These are phyloP conservation scores for Gobio occitaniae DNA, from an alignment of 2,797 vertebrate species.

Conservation along the genomic window DNA sequence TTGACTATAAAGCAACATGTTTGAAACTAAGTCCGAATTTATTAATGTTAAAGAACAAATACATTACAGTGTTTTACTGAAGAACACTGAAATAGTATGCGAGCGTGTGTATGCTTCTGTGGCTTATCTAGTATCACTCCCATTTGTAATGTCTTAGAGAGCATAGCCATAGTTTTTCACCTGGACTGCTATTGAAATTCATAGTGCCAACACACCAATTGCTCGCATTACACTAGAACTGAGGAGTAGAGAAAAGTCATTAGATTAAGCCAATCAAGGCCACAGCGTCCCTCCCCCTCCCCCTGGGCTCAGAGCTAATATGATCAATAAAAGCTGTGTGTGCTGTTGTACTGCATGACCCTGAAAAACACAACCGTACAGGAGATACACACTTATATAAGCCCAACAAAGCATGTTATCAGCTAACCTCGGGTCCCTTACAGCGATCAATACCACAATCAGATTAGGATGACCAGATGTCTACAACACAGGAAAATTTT, in stretches of 20 bases:
- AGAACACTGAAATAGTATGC: not conserved
- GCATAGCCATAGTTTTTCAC: slow-evolving; percentile 22
- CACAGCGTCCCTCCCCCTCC: slow-evolving; percentile 23
- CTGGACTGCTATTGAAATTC: slow-evolving; percentile 29
- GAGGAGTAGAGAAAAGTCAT: slow-evolving; percentile 46
- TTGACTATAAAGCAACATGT: not conserved
- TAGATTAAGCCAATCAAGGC: slow-evolving; percentile 51
- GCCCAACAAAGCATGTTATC: slow-evolving; percentile 23
- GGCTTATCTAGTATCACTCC: not conserved
- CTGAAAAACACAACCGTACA: slow-evolving; percentile 30
- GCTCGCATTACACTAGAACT: slow-evolving; percentile 25
- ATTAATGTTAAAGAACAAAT: not conserved
- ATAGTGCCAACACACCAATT: slow-evolving; percentile 20
- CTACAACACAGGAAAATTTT: slow-evolving; percentile 21
- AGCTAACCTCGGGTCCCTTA: not conserved
- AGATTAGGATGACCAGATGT: slow-evolving; percentile 26
- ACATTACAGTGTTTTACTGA: not conserved
- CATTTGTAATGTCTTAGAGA: slow-evolving; percentile 8
- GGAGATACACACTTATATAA: slow-evolving; percentile 18
- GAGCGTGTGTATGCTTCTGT: not conserved
- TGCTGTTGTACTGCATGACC: slow-evolving; percentile 32
- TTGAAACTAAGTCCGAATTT: not conserved
- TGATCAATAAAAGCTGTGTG: slow-evolving; percentile 52
- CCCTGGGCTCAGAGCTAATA: slow-evolving; percentile 32
- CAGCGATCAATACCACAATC: slow-evolving; percentile 13